phyloP scores from a whole-genome alignment of 2,888 invertebrate species.

The Blastobasis lacticolella region DNA sequence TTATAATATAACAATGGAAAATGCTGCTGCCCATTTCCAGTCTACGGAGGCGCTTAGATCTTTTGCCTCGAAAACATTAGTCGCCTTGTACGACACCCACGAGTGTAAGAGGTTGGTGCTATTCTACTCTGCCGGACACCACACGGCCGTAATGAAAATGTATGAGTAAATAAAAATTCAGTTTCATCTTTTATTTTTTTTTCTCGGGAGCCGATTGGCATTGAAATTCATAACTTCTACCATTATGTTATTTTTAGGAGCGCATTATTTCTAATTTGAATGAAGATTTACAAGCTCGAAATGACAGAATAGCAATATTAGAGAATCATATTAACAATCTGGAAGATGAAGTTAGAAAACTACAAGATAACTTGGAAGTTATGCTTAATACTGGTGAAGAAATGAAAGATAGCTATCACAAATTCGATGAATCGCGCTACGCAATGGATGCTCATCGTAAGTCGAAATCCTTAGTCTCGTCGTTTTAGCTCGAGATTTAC shows the following conservation, averaged over 20 bases:
- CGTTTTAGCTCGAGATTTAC: neutral
- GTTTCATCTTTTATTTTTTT: neutral
- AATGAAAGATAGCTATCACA: conserved; percentile 37
- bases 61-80: no score
- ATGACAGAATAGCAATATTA: conserved; percentile 48
- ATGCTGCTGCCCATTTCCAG: no score
- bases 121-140: no score
- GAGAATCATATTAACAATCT: conserved; percentile 58
- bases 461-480: conserved; percentile 7
- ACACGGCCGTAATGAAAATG: no score
- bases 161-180: neutral
- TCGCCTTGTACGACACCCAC: no score
- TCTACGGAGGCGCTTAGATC: no score
- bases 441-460: conserved; percentile 61
- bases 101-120: no score
- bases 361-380: conserved; percentile 37
- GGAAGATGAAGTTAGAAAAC: conserved; percentile 45
- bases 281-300: conserved; percentile 40
- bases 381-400: conserved; percentile 45
- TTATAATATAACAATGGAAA: no score
- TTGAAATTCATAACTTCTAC: no score
- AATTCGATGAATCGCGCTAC: conserved; percentile 39
- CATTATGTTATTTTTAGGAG: conserved; percentile 33
- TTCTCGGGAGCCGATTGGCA: no score
- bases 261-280: conserved; percentile 32